These are phyloP conservation scores for Capra hircus DNA, from an alignment of 2,113 vertebrate genomes.

Conservation along the genomic window DNA sequence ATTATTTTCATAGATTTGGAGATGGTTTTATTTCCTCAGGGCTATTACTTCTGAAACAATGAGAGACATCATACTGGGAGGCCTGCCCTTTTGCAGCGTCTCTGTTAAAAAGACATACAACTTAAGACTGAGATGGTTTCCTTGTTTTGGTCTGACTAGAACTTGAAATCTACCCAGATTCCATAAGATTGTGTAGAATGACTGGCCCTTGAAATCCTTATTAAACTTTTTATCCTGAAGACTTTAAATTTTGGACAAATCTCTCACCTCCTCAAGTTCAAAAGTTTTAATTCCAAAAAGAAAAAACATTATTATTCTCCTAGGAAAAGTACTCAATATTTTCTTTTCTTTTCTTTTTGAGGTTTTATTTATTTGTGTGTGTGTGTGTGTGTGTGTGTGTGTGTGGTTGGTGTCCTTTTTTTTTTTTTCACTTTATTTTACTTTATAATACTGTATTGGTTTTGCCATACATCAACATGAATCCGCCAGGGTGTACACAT, in stretches of 20 bases:
- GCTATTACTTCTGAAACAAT: not conserved
- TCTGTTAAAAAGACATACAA: not conserved
- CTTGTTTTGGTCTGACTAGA: not conserved
- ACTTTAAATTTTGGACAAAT: not conserved
- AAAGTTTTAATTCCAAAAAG: not conserved
- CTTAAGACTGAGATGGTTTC: not conserved
- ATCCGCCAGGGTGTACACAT: too few species aligned
- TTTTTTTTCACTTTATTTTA: too few species aligned
- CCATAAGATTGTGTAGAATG: not conserved
- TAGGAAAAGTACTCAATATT: not conserved
- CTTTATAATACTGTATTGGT: too few species aligned
- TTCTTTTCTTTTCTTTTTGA: not conserved
- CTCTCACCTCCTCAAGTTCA: not conserved
- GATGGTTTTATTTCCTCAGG: not conserved
- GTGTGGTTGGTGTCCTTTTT: too few species aligned
- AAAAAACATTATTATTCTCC: not conserved
- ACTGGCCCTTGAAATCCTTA: not conserved
- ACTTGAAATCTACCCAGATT: not conserved
- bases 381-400: too few species aligned
- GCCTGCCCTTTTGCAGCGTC: not conserved
- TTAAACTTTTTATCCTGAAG: not conserved
- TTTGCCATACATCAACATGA: too few species aligned
- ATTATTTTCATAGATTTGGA: conserved; percentile 48
- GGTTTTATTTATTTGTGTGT: too few species aligned
- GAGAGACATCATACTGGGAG: not conserved